These are phyloP conservation scores for Actenoides lindsayi DNA, from an alignment of 2,113 vertebrate species.

Conservation along the genomic window DNA sequence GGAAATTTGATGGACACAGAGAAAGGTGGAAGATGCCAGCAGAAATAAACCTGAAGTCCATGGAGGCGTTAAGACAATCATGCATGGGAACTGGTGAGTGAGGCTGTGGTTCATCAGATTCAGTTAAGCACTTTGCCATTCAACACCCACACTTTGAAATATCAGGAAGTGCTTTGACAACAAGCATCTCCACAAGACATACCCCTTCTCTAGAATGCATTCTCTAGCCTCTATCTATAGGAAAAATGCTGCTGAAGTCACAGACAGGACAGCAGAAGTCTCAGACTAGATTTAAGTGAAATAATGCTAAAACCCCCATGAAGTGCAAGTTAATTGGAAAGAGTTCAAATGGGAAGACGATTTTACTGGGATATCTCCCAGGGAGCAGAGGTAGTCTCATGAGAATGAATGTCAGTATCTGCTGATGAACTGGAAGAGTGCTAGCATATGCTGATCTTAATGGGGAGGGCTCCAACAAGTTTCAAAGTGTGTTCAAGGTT, in stretches of 20 bases:
- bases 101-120: not conserved
- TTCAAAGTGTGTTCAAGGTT: not conserved
- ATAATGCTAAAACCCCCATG: not conserved
- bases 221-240: not conserved
- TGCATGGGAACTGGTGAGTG: not conserved
- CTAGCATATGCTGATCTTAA: not conserved
- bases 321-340: constrained; percentile 39
- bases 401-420: constrained; percentile 27
- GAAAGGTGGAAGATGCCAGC: not conserved
- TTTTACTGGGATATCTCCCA: constrained; percentile 7
- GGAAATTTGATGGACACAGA: not conserved
- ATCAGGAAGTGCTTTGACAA: not conserved
- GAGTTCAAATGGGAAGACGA: constrained; percentile 24
- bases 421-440: constrained; percentile 4
- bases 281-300: not conserved
- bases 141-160: not conserved
- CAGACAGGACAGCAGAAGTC: not conserved
- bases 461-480: not conserved
- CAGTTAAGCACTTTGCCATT: not conserved
- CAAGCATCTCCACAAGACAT: not conserved
- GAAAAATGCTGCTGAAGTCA: not conserved
- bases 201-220: not conserved
- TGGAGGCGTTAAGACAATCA: not conserved
- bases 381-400: constrained; percentile 12
- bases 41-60: not conserved